Percentiles rank a stretch among this genome's conserved stretches.
phyloP scores from a whole-genome alignment of 2,888 invertebrate species.

The Pachydiplax longipennis region DNA sequence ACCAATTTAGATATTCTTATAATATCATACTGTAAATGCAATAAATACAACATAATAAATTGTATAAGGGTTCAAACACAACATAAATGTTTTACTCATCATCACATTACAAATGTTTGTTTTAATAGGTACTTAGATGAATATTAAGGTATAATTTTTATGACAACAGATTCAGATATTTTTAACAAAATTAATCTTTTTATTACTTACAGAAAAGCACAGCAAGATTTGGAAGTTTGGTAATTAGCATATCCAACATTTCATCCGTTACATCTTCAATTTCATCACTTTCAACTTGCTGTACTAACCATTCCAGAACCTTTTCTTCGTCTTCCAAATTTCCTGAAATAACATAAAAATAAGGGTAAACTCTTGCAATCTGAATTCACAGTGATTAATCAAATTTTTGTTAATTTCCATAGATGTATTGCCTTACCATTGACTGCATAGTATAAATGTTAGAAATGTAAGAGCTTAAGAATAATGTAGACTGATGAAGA shows the following conservation, averaged over 20 bases:
- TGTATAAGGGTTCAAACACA: too few relatives aligned
- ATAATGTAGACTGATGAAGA: too few relatives aligned
- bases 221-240: constrained; percentile 87
- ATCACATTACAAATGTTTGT: too few relatives aligned
- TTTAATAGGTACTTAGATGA: too few relatives aligned
- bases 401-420: too few relatives aligned
- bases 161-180: too few relatives aligned
- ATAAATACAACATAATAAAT: constrained; percentile 46
- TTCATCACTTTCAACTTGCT: constrained; percentile 86
- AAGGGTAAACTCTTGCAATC: neutral
- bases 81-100: too few relatives aligned
- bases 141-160: too few relatives aligned
- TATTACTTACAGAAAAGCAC: constrained; percentile 85
- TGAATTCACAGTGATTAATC: too few relatives aligned
- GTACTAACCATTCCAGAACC: constrained; percentile 84
- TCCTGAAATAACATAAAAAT: constrained; percentile 54
- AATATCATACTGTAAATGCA: constrained; percentile 48
- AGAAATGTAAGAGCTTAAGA: too few relatives aligned
- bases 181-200: neutral
- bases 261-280: constrained; percentile 95
- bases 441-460: too few relatives aligned
- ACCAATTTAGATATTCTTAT: neutral
- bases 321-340: constrained; percentile 90
- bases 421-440: too few relatives aligned
- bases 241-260: constrained; percentile 89